phyloP scores from a whole-genome alignment of 2,113 vertebrate genomes.

The Oreotrochilus melanogaster region DNA sequence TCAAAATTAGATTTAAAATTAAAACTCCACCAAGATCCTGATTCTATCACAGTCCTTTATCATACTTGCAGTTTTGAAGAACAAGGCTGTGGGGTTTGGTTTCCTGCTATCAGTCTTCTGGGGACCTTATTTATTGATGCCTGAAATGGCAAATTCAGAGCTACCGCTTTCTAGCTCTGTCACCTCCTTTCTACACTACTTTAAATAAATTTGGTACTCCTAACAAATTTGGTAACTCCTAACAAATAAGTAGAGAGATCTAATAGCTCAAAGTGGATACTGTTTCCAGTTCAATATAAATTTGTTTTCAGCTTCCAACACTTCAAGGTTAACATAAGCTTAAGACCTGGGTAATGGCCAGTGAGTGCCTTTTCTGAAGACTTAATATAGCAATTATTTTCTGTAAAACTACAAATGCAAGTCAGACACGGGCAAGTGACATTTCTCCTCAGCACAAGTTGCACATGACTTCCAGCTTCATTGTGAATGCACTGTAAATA shows the following conservation, averaged over 20 bases:
- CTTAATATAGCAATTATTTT: not conserved
- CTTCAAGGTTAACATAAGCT: not conserved
- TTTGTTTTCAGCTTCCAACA: not conserved
- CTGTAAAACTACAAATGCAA: not conserved
- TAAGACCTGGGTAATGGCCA: not conserved
- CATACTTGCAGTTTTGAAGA: not conserved
- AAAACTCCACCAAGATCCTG: not conserved
- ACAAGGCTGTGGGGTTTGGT: not conserved
- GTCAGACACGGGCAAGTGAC: not conserved
- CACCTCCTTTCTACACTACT: not conserved
- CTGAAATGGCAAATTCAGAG: not conserved
- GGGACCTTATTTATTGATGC: not conserved
- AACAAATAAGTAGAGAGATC: not conserved
- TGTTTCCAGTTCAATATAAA: not conserved
- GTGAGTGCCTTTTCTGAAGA: not conserved
- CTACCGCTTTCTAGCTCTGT: not conserved
- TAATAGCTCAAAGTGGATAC: not conserved
- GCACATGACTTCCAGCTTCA: not conserved
- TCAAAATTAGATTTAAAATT: not conserved
- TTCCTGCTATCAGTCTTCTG: not conserved
- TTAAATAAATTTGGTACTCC: not conserved
- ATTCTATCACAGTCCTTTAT: not conserved
- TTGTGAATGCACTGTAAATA: slow-evolving; percentile 11
- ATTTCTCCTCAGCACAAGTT: not conserved
- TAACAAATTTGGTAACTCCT: no score